These are phyloP conservation scores for Pangasianodon hypophthalmus DNA, from an alignment of 2,113 vertebrate genomes.

Conservation along the genomic window DNA sequence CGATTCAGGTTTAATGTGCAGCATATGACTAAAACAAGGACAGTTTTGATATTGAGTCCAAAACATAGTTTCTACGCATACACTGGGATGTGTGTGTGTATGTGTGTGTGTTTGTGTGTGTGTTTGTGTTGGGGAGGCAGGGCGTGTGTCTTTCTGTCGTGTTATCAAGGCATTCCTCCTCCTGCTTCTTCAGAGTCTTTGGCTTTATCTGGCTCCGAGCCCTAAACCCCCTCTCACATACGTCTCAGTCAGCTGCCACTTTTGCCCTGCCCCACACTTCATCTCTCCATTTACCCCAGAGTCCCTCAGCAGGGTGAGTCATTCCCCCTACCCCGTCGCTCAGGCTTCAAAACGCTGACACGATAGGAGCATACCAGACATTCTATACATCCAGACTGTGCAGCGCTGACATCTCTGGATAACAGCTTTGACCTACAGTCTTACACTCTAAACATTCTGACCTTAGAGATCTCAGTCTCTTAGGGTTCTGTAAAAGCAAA, in stretches of 20 bases:
- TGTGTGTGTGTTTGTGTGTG: neutral
- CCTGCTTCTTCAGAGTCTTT: conserved; percentile 19
- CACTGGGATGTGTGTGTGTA: neutral
- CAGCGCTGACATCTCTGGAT: conserved; percentile 24
- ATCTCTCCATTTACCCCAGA: neutral
- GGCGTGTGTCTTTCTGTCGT: neutral
- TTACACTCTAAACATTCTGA: conserved; percentile 7
- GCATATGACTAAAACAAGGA: neutral
- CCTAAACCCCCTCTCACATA: neutral
- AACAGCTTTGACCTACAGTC: conserved; percentile 3
- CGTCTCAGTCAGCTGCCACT: conserved; percentile 36
- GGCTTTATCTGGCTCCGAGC: conserved; percentile 33
- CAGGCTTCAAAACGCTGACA: neutral
- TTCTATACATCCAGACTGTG: conserved; percentile 33
- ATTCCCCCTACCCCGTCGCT: neutral
- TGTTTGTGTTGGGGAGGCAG: too few relatives aligned
- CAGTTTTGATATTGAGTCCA: neutral
- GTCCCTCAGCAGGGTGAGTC: conserved; percentile 14
- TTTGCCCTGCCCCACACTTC: neutral
- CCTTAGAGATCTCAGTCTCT: neutral
- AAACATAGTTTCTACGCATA: neutral
- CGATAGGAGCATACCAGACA: conserved; percentile 27
- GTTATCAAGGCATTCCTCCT: conserved; percentile 40
- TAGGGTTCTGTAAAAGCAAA: conserved; percentile 33
- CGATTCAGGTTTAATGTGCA: neutral